Evolutionary conservation across 2,113 vertebrate species (phyloP).

Genomic region (Nyctibius bracteatus): DNA sequence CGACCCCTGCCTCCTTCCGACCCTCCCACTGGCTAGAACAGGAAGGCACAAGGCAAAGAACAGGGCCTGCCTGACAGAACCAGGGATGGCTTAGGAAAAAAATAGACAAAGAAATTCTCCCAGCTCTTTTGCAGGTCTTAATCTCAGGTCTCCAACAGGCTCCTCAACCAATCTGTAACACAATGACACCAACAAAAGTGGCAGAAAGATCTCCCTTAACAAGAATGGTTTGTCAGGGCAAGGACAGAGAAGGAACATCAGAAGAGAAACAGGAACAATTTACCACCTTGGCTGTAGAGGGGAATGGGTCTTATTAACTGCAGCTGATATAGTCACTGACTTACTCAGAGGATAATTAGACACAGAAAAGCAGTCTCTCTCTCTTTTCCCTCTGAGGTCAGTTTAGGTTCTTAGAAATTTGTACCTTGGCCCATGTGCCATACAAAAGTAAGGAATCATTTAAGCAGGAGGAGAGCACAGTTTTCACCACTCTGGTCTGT

Average conservation of each 20-base stretch:
- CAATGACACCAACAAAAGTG: background rate
- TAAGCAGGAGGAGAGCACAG: background rate
- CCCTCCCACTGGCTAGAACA: background rate
- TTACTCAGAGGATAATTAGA: background rate
- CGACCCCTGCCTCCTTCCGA: background rate
- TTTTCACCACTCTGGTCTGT: background rate
- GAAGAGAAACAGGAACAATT: background rate
- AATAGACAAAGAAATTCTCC: background rate
- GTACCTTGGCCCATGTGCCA: background rate
- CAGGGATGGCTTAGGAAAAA: background rate
- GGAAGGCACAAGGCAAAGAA: background rate
- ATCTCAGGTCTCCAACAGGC: background rate
- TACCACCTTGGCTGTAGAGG: background rate
- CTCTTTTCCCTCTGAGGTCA: background rate
- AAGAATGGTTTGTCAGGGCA: background rate
- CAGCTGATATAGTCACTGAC: background rate
- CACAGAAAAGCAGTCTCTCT: background rate
- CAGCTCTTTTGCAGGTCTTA: slow-evolving; percentile 12
- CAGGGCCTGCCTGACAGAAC: background rate
- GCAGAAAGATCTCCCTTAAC: background rate
- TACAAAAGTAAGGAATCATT: background rate
- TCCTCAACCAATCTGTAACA: background rate
- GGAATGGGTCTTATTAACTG: background rate
- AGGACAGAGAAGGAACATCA: background rate
- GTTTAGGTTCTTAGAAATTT: background rate